Percentiles rank a stretch among this genome's conserved stretches.
Evolutionary conservation across 2,888 invertebrate species (phyloP).

Genomic region (Argyresthia albistria): DNA sequence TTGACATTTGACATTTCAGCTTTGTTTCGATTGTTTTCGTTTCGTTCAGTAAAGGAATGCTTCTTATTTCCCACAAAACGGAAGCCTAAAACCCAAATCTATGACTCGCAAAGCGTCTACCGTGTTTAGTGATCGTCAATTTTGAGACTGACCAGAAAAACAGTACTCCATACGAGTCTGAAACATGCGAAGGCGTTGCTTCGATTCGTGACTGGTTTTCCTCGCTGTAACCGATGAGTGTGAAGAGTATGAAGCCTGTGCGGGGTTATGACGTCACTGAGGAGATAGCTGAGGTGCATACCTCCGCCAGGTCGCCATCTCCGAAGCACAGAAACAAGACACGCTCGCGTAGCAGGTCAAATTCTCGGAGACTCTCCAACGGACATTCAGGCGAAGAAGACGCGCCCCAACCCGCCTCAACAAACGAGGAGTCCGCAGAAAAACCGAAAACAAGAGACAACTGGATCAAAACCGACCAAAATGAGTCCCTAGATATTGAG

Average conservation of each 20-base stretch:
- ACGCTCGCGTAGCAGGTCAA: conserved; percentile 43
- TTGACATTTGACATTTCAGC: conserved; percentile 28
- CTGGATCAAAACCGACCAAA: conserved; percentile 63
- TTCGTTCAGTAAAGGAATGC: too few relatives aligned
- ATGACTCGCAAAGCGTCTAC: too few relatives aligned
- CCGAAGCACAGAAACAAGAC: conserved; percentile 43
- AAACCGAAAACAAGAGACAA: conserved; percentile 50
- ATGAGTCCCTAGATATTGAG: conserved; percentile 71
- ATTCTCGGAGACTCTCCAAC: conserved; percentile 52
- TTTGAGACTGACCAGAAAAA: too few relatives aligned
- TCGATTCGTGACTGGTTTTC: conserved; percentile 19
- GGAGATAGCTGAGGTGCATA: conserved; percentile 60
- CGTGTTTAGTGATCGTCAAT: too few relatives aligned
- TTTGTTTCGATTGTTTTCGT: too few relatives aligned
- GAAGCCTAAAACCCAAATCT: too few relatives aligned
- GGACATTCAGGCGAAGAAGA: conserved; percentile 28
- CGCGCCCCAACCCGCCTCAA: conserved; percentile 15
- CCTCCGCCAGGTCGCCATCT: conserved; percentile 50
- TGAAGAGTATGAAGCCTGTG: conserved; percentile 46
- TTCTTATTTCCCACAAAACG: too few relatives aligned
- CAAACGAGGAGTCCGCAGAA: conserved; percentile 26
- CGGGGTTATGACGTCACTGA: conserved; percentile 47
- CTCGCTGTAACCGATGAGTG: conserved; percentile 28
- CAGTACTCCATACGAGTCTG: too few relatives aligned
- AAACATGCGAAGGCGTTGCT: conserved; percentile 8